Evolutionary conservation across 2,797 vertebrate species (phyloP).

Genomic region (Alauda arvensis): DNA sequence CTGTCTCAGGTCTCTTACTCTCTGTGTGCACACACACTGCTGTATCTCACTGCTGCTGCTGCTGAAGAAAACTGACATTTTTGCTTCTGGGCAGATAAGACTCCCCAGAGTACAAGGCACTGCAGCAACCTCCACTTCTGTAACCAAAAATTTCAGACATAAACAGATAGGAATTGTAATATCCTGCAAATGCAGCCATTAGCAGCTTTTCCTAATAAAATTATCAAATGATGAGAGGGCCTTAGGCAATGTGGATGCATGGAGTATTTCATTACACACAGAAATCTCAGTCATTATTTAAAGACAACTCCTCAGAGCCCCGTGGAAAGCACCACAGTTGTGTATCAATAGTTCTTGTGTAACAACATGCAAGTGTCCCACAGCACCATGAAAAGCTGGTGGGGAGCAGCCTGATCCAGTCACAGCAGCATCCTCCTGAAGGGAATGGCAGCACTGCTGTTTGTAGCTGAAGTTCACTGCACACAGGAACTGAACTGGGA

Average conservation of each 20-base stretch:
- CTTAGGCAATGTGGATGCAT: not conserved
- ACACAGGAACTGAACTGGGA: not conserved
- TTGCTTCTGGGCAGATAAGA: constrained; percentile 36
- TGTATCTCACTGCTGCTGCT: not conserved
- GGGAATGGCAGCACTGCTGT: not conserved
- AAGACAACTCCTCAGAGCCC: not conserved
- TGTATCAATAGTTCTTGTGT: not conserved
- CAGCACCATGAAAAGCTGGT: not conserved
- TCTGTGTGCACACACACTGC: not conserved
- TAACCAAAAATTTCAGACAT: constrained; percentile 34
- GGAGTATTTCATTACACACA: not conserved
- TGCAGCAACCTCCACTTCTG: constrained; percentile 17
- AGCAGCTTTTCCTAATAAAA: constrained; percentile 50
- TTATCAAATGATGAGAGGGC: not conserved
- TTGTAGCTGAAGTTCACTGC: not conserved
- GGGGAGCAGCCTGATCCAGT: not conserved
- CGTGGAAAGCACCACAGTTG: not conserved
- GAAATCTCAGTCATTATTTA: not conserved
- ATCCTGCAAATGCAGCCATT: constrained; percentile 33
- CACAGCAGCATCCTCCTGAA: not conserved
- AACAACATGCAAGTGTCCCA: not conserved
- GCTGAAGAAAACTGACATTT: constrained; percentile 20
- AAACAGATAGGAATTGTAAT: constrained; percentile 56
- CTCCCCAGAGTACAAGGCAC: constrained; percentile 21
- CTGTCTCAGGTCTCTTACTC: constrained; percentile 7